phyloP scores from a whole-genome alignment of 2,113 vertebrate species.

The Platichthys flesus region DNA sequence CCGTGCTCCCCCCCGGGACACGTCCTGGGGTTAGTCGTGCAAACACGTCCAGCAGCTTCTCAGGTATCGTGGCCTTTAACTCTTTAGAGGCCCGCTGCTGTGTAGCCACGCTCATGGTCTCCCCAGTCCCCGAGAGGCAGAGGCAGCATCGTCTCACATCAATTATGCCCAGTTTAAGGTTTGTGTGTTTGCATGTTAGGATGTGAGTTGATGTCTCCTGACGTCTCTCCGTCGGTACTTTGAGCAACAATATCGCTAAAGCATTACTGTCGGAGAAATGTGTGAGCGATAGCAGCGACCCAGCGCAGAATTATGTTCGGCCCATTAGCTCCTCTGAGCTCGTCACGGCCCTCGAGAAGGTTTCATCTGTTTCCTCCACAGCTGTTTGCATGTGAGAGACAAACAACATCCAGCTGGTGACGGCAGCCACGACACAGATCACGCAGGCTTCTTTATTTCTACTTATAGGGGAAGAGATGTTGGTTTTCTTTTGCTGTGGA shows the following conservation, averaged over 20 bases:
- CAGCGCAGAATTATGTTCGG: not conserved
- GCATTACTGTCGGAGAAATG: conserved; percentile 14
- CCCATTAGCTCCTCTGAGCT: conserved; percentile 34
- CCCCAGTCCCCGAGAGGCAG: conserved; percentile 4
- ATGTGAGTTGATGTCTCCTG: not conserved
- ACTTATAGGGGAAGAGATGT: no score
- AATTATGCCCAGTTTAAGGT: conserved; percentile 16
- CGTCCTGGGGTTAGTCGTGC: not conserved
- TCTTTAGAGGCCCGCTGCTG: conserved; percentile 31
- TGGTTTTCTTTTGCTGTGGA: no score
- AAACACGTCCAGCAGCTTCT: not conserved
- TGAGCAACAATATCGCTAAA: conserved; percentile 13
- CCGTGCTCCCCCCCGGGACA: not conserved
- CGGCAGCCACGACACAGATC: not conserved
- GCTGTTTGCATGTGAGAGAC: conserved; percentile 22
- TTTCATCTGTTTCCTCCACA: not conserved
- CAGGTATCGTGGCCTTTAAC: not conserved
- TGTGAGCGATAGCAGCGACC: conserved; percentile 2
- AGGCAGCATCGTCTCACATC: conserved; percentile 15
- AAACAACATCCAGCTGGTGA: conserved; percentile 10
- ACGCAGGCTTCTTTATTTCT: no score
- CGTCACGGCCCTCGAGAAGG: not conserved
- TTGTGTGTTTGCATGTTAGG: conserved; percentile 19
- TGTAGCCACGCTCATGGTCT: conserved; percentile 12
- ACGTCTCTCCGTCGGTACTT: conserved; percentile 14